Percentiles rank a stretch among this genome's conserved stretches.
These are phyloP conservation scores for Prinia subflava DNA, from an alignment of 2,113 vertebrate genomes.

Conservation along the genomic window DNA sequence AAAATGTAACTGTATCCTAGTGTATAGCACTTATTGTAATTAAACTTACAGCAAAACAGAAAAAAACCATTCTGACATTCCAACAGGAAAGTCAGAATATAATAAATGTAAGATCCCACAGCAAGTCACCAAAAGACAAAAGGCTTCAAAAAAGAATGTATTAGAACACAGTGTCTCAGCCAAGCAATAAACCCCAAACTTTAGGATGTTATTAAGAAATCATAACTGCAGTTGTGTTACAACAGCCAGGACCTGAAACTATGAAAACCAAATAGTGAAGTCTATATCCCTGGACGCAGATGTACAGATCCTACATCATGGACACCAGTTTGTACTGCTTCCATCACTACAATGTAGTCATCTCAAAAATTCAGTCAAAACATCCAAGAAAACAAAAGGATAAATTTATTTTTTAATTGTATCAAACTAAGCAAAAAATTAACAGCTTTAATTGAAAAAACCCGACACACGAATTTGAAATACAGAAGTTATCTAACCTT, in stretches of 20 bases:
- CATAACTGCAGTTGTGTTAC: not conserved
- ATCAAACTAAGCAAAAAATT: not conserved
- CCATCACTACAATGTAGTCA: not conserved
- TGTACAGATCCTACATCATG: accelerated
- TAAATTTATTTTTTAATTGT: not conserved
- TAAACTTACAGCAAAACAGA: not conserved
- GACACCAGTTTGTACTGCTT: not conserved
- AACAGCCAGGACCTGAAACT: not conserved
- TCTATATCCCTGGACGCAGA: not conserved
- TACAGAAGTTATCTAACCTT: not conserved
- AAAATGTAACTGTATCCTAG: not conserved
- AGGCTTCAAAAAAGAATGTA: not conserved
- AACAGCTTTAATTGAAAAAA: not conserved
- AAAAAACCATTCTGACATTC: not conserved
- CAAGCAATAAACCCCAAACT: not conserved
- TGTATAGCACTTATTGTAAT: not conserved
- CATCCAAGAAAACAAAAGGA: not conserved
- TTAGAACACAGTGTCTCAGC: not conserved
- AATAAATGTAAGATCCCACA: not conserved
- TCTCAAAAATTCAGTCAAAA: not conserved
- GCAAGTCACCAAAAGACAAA: not conserved
- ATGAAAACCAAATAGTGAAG: not conserved
- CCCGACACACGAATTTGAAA: not conserved
- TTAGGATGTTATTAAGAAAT: not conserved
- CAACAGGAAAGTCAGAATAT: not conserved